A percentile compares a stretch with the other conserved stretches of the same genome.
phyloP scores from a whole-genome alignment of 2,113 vertebrate species.

The Poeciliopsis retropinna region DNA sequence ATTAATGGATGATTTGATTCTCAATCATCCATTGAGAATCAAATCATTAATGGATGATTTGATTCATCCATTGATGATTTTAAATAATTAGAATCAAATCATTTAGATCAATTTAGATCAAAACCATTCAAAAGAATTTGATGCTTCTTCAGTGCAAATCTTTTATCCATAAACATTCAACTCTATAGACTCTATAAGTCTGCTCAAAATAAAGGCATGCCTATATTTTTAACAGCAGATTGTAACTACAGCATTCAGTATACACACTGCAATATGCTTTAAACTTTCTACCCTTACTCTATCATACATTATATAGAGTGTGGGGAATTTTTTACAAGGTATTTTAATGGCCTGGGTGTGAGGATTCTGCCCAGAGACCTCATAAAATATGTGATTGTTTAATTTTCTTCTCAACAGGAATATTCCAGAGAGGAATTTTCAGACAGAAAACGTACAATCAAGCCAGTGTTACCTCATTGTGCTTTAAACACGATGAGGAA shows the following conservation, averaged over 20 bases:
- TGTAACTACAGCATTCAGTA: too few relatives aligned
- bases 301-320: neutral
- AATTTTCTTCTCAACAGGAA: neutral
- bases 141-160: neutral
- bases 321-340: neutral
- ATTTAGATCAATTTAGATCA: too few relatives aligned
- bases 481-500: neutral
- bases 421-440: neutral
- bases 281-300: neutral
- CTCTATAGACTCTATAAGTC: neutral
- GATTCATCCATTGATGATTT: too few relatives aligned
- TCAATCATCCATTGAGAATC: too few relatives aligned
- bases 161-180: neutral
- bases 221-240: too few relatives aligned
- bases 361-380: neutral
- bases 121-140: neutral
- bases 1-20: too few relatives aligned
- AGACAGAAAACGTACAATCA: neutral
- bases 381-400: conserved; percentile 1
- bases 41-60: too few relatives aligned
- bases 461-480: neutral
- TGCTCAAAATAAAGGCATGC: neutral
- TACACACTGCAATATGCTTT: neutral
- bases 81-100: too few relatives aligned
- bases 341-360: neutral